phyloP scores from a whole-genome alignment of 30 jellyfish, hydroid and myxozoan species.

The Clytia hemisphaerica region DNA sequence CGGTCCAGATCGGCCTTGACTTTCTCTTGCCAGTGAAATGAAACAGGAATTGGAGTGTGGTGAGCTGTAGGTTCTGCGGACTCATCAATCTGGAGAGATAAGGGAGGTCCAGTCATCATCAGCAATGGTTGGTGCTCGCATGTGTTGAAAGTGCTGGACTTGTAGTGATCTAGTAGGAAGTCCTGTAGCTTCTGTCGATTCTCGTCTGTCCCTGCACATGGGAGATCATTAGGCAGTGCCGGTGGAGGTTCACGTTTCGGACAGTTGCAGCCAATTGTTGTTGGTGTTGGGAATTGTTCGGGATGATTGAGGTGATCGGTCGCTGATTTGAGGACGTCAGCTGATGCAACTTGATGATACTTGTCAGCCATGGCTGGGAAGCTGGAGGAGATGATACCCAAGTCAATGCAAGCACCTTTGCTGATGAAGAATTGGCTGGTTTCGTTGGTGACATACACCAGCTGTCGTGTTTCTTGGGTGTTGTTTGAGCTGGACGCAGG shows the following conservation, averaged over 20 bases:
- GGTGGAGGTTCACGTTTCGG: slow-evolving; percentile 3
- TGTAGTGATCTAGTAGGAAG: slow-evolving; percentile 18
- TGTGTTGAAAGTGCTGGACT: slow-evolving; percentile 19
- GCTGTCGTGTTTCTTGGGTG: too few relatives aligned
- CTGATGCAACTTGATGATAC: too few relatives aligned
- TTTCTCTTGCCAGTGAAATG: slow-evolving; percentile 28
- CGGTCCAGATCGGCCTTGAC: slow-evolving; percentile 51
- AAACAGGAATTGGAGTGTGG: slow-evolving; percentile 23
- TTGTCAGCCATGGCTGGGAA: too few relatives aligned
- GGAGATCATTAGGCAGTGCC: slow-evolving; percentile 6
- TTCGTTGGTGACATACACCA: too few relatives aligned
- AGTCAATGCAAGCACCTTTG: too few relatives aligned
- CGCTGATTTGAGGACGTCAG: too few relatives aligned
- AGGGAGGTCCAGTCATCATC: background rate
- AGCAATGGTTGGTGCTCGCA: background rate
- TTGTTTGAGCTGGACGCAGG: too few relatives aligned
- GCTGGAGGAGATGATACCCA: too few relatives aligned
- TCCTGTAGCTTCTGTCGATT: background rate
- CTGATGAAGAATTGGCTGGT: too few relatives aligned
- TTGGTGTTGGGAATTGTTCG: too few relatives aligned
- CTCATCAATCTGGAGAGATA: background rate
- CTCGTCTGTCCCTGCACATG: background rate
- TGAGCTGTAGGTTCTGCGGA: slow-evolving; percentile 23
- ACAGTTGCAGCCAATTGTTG: background rate
- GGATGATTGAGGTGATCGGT: too few relatives aligned